Conservation (phyloP, 2,113 vertebrate species). For the Brachypteracias leptosomus region DNA sequence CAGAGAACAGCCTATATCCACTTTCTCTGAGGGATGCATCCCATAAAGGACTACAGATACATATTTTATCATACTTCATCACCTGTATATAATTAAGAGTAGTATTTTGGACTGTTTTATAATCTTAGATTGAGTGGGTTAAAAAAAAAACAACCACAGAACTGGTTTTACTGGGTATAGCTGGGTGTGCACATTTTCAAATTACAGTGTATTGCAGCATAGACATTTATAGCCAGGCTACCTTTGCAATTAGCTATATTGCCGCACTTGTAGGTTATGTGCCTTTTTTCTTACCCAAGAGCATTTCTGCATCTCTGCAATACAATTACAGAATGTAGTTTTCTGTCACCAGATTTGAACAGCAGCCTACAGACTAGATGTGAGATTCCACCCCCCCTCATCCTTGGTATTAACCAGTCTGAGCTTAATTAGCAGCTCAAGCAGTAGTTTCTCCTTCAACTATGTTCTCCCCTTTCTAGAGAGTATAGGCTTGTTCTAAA, state of each 20-base stretch:
- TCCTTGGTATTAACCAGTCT: not conserved
- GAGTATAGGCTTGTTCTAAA: not conserved
- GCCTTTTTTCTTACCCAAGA: too few species aligned
- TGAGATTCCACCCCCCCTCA: not conserved
- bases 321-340: not conserved
- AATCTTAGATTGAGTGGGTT: not conserved
- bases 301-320: not conserved
- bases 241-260: not conserved
- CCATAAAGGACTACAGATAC: not conserved
- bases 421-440: slow-evolving; percentile 4
- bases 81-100: not conserved
- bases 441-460: not conserved
- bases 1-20: not conserved
- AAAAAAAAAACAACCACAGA: not conserved
- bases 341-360: not conserved
- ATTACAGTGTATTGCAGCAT: not conserved
- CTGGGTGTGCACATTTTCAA: slow-evolving; percentile 8
- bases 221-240: not conserved
- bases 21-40: not conserved
- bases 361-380: not conserved
- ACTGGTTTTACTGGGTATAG: slow-evolving; percentile 46
- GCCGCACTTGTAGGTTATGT: too few species aligned
- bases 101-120: not conserved
- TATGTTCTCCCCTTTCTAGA: not conserved
- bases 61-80: not conserved